Evolutionary conservation across 1,140 invertebrate genomes (phyloP), one percentile per base, ranked within the genome.

Genomic region (Trichomalopsis sarcophagae): DNA sequence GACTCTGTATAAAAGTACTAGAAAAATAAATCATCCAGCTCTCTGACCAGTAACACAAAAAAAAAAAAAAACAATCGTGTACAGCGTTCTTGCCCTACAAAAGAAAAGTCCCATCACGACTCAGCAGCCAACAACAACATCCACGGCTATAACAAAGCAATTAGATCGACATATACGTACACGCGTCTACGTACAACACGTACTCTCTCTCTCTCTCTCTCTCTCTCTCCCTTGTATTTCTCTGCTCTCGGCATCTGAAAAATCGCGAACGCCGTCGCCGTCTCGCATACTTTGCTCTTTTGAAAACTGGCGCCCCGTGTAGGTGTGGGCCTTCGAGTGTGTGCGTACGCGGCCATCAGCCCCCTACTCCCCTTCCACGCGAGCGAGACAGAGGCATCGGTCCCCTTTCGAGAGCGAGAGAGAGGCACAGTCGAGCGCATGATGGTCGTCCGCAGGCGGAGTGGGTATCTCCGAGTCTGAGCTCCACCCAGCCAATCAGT

Each of bases 391-490:
- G 30, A 30, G 21, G 10, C 40, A 47, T 82, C 23, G 81, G 81
- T 74, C 81, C 81, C 81, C 33, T 33, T 23, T 44, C 66, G 82
- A 40, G 82, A 44, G 40, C 27, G 74, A 84, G 62, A 55, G 68
- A 47, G 76, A 84, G 44, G 55, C 10, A 71, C 17, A 80, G n/a
- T 87, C 87, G 30, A 21, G 89, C 90, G 91, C 91, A 93, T 93
- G 91, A 93, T 93, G 92, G 92, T 92, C 92, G 89, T 90, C 69
- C 68, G 33, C 62, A 91, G 89, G 90, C 88, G 89, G 27, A 27
- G 92, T 91, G 92, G 92, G 92, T 92, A 92, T 91, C 91, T 91
- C 91, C 91, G 92, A 92, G 91, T 91, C 90, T 89, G 92, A 89
- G 91, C 92, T 93, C 92, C 92, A 92, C 92, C 92, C 84, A 82